Base-by-base conservation (phyloP, 2,113 vertebrate species). In the Platysteira castanea region DNA sequence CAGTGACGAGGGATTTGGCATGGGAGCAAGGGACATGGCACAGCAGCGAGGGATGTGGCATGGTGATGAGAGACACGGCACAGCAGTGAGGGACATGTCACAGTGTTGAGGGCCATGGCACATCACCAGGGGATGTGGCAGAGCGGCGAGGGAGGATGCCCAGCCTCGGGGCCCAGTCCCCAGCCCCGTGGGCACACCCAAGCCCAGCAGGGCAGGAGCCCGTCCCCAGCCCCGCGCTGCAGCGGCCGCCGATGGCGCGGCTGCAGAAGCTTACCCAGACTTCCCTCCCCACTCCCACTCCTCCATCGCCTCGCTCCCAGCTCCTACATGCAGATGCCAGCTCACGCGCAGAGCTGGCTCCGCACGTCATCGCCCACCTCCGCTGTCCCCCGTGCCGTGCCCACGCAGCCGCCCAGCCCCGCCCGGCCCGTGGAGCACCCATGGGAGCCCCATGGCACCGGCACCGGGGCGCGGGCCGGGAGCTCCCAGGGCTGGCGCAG, bases 281-380 rank as follows among this genome's bases (percentile, higher is more conserved):
- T 23, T 11, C 54, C 82, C 33, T 70, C 41, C 16, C 50, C 47
- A 41, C 96, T 90, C 94, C 90, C 88, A 90, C 96, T 82, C 93
- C 61, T 7, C 60, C 64, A 26, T 35, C n/a, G 35, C 93, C 81
- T 56, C 64, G 1, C 64, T 92, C 41, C 84, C 35, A 0, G 67
- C 96, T 96, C 94, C 96, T 42, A 83, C 95, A 85, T 22, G 28
- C 93, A 90, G 93, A 16, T 83, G 79, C 93, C 96, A 95, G 95
- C 95, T 96, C 95, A 95, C 39, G 31, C 5, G 39, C 33, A 3
- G 70, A 13, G 59, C 91, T n/a, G 10, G 96, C 93, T 95, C 88
- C 30, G 13, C 85, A 11, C 91, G 93, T 96, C 93, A 92, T n/a
- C 44, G 47, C 93, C 95, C 93, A 88, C 93, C 93, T 76, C 94